Evolutionary conservation across 1,140 invertebrate genomes (phyloP).

Genomic region (Acromyrmex charruanus): DNA sequence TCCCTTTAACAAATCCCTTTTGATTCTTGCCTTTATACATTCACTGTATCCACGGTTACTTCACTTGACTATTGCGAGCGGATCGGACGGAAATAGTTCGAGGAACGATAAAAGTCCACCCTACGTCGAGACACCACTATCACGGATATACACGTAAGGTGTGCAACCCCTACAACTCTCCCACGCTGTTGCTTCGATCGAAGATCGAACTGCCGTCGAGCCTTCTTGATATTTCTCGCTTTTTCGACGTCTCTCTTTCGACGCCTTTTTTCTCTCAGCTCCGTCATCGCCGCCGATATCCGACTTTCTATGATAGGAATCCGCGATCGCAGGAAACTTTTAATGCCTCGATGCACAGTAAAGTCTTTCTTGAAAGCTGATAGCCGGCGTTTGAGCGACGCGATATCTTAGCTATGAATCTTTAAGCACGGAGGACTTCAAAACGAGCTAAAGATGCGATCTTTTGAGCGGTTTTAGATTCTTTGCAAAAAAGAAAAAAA

Average conservation of each 20-base stretch:
- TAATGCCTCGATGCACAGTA: constrained; percentile 43
- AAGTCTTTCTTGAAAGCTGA: constrained; percentile 53
- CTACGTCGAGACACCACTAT: neutral
- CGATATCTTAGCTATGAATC: constrained; percentile 55
- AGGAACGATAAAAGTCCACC: constrained; percentile 49
- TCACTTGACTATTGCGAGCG: constrained; percentile 21
- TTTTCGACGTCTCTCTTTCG: constrained; percentile 18
- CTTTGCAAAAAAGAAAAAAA: neutral
- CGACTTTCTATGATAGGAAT: constrained; percentile 51
- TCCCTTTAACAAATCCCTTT: constrained; percentile 40
- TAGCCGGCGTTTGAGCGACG: constrained; percentile 49
- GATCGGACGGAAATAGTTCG: constrained; percentile 44
- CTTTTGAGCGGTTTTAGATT: neutral
- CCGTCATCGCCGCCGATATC: constrained; percentile 51
- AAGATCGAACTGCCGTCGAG: constrained; percentile 17
- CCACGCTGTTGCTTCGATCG: constrained; percentile 55
- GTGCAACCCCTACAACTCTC: neutral
- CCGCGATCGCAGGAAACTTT: constrained; percentile 52
- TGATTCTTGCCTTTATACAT: constrained; percentile 23
- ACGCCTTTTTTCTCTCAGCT: constrained; percentile 14
- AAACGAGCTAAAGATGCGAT: constrained; percentile 38
- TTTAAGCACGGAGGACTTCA: constrained; percentile 43
- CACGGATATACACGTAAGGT: neutral
- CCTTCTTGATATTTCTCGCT: constrained; percentile 23
- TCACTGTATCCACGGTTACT: neutral